These are phyloP conservation scores for Rousettus leschenaultii DNA, from an alignment of 2,113 vertebrate genomes.

Conservation along the genomic window DNA sequence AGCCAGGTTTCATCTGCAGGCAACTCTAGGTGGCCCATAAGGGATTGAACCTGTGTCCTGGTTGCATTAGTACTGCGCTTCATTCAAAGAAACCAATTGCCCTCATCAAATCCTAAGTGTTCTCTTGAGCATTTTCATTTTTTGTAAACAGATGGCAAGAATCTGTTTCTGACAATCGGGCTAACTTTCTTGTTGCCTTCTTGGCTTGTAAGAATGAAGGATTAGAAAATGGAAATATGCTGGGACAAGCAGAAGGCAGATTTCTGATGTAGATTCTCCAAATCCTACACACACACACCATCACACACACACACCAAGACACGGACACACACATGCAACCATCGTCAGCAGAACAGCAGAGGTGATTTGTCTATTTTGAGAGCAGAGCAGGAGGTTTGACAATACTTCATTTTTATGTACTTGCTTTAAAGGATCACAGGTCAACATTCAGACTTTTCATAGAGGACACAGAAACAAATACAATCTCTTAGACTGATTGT, in stretches of 20 bases:
- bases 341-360: neutral
- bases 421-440: constrained; percentile 42
- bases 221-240: constrained; percentile 50
- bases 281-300: neutral
- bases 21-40: neutral
- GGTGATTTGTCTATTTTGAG: neutral
- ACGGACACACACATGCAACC: neutral
- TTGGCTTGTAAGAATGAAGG: constrained; percentile 30
- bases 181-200: constrained; percentile 27
- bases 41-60: neutral
- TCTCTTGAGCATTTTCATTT: constrained; percentile 8
- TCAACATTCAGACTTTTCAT: constrained; percentile 41
- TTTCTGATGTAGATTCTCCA: neutral
- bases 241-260: neutral
- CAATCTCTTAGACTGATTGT: constrained; percentile 56
- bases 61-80: neutral
- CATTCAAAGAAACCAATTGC: neutral
- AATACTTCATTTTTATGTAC: constrained; percentile 37
- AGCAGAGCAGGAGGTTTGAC: neutral
- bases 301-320: neutral
- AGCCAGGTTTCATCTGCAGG: neutral
- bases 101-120: neutral
- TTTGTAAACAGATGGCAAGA: constrained; percentile 31
- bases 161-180: constrained; percentile 45
- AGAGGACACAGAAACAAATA: constrained; percentile 51